phyloP scores from a whole-genome alignment of 2,888 invertebrate species.

The Pycnomerus fuliginosus region DNA sequence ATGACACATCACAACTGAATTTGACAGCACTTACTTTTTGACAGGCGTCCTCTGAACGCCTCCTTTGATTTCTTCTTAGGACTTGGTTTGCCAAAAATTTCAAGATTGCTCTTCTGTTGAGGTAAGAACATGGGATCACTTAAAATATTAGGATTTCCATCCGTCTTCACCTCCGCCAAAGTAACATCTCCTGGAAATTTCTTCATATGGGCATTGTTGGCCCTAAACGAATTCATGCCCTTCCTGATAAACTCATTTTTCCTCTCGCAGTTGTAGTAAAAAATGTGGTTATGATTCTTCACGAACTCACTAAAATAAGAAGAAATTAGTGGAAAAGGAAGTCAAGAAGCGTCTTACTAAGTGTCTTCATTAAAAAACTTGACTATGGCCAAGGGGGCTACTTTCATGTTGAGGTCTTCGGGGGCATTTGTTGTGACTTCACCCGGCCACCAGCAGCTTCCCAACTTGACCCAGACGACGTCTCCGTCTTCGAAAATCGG shows the following conservation, averaged over 20 bases:
- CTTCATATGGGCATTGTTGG: conserved; percentile 69
- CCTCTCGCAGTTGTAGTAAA: conserved; percentile 73
- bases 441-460: conserved; percentile 84
- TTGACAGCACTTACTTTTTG: conserved; percentile 28
- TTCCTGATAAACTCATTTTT: conserved; percentile 81
- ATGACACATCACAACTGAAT: no score
- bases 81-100: conserved; percentile 54
- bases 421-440: conserved; percentile 69
- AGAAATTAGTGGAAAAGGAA: conserved; percentile 3
- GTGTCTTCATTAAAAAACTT: conserved; percentile 83
- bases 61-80: conserved; percentile 51
- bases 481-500: conserved; percentile 71
- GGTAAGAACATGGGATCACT: conserved; percentile 59
- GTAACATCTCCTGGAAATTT: conserved; percentile 78
- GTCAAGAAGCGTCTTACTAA: conserved; percentile 62
- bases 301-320: conserved; percentile 74
- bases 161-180: conserved; percentile 70
- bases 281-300: conserved; percentile 68
- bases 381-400: conserved; percentile 76
- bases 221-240: conserved; percentile 63
- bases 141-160: conserved; percentile 71
- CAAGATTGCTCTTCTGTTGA: conserved; percentile 56
- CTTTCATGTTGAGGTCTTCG: conserved; percentile 65
- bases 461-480: conserved; percentile 83
- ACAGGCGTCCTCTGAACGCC: conserved; percentile 6